phyloP scores from a whole-genome alignment of 2,888 invertebrate genomes.

The Platycnemis pennipes region DNA sequence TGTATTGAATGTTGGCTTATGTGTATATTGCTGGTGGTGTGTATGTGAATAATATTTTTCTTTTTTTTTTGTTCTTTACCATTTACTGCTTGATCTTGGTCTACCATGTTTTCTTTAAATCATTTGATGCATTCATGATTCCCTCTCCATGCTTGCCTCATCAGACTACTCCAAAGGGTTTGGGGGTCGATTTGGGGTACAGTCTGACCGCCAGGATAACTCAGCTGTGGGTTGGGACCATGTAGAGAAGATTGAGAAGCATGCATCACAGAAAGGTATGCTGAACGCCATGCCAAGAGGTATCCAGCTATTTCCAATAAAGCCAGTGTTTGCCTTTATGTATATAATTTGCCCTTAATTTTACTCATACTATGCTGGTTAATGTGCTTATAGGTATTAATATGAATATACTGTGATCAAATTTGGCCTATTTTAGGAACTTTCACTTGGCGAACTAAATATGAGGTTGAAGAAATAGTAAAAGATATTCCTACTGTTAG shows the following conservation, averaged over 20 bases:
- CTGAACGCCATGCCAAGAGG: not conserved
- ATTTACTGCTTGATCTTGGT: not conserved
- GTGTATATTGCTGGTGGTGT: not conserved
- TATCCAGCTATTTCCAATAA: not conserved
- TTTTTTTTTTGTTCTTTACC: not conserved
- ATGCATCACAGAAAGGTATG: constrained; percentile 90
- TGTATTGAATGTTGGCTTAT: not conserved
- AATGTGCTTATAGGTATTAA: too few relatives aligned
- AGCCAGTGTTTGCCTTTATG: not conserved
- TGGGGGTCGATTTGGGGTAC: constrained; percentile 90
- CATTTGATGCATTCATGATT: not conserved
- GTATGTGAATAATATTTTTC: not conserved
- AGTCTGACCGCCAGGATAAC: constrained; percentile 88
- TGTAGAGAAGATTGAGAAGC: constrained; percentile 88
- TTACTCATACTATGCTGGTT: too few relatives aligned
- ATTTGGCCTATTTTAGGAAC: too few relatives aligned
- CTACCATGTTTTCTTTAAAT: not conserved
- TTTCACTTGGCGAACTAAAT: too few relatives aligned
- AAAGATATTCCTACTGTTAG: too few relatives aligned
- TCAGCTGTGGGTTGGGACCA: constrained; percentile 95
- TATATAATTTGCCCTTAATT: too few relatives aligned
- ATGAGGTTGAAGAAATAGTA: too few relatives aligned
- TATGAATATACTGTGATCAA: too few relatives aligned
- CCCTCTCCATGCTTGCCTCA: constrained; percentile 16
- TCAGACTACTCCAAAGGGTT: constrained; percentile 89